phyloP scores from a whole-genome alignment of 1,140 invertebrate genomes.

The Proctacanthus coquilletti region DNA sequence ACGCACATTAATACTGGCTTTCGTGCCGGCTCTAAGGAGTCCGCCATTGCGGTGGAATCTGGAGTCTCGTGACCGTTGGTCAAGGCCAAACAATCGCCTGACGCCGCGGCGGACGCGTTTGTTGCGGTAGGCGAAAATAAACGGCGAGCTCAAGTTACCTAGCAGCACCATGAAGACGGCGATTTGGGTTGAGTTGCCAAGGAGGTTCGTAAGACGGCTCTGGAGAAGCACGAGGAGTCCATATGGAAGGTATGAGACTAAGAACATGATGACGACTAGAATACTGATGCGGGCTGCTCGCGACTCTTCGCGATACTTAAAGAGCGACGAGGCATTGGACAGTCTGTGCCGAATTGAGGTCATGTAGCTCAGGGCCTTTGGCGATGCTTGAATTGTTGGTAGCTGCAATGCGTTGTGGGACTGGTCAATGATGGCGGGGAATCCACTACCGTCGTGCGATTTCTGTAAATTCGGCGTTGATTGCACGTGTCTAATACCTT shows the following conservation, averaged over 20 bases:
- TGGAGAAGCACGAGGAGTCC: constrained; percentile 36
- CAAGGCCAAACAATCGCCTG: constrained; percentile 39
- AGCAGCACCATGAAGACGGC: constrained; percentile 49
- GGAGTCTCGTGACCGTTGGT: constrained; percentile 20
- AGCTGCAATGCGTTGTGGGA: constrained; percentile 20
- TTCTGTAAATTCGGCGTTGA: constrained; percentile 28
- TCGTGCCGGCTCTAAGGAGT: constrained; percentile 9
- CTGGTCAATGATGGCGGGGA: background rate
- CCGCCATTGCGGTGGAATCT: constrained; percentile 17
- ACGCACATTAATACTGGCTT: constrained; percentile 10
- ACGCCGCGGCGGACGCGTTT: constrained; percentile 56
- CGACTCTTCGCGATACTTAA: constrained; percentile 65
- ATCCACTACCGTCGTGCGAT: constrained; percentile 7
- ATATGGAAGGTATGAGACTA: constrained; percentile 53
- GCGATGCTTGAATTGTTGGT: constrained; percentile 24
- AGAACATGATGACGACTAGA: constrained; percentile 50
- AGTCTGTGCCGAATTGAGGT: constrained; percentile 56
- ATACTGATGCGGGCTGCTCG: constrained; percentile 64
- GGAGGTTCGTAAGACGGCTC: constrained; percentile 16
- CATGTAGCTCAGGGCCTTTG: constrained; percentile 37
- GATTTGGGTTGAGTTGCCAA: constrained; percentile 22
- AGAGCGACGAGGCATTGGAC: constrained; percentile 68
- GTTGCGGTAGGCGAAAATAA: constrained; percentile 64
- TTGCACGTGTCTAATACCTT: constrained; percentile 26
- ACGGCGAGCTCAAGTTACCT: constrained; percentile 53